Evolutionary conservation across 2,888 invertebrate genomes (phyloP).

Genomic region (Thymelicus sylvestris): DNA sequence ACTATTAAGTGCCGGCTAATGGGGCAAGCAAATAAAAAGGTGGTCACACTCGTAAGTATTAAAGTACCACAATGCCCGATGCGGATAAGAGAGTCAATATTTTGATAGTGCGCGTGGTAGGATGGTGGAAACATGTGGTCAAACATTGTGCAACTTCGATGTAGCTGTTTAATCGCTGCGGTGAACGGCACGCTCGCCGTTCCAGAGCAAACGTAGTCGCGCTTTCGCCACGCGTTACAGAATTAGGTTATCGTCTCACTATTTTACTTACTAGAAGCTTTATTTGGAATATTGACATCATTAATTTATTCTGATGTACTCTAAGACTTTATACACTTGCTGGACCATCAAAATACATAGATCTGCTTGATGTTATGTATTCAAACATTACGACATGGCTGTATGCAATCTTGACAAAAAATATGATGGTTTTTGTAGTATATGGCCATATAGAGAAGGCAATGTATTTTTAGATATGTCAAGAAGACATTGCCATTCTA

Average conservation of each 20-base stretch:
- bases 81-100: slow-evolving; percentile 82
- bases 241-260: slow-evolving; percentile 3
- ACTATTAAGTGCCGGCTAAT: slow-evolving; percentile 74
- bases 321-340: no score
- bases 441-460: no score
- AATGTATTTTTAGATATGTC: no score
- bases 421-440: no score
- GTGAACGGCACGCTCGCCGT: slow-evolving; percentile 57
- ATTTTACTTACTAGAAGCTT: neutral
- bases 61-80: slow-evolving; percentile 71
- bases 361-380: no score
- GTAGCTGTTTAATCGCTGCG: slow-evolving; percentile 66
- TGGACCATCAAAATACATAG: no score
- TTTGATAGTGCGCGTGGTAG: slow-evolving; percentile 78
- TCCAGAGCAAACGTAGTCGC: slow-evolving; percentile 64
- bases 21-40: slow-evolving; percentile 73
- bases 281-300: no score
- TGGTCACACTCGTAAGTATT: slow-evolving; percentile 70
- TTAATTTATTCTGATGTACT: no score
- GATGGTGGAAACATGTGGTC: slow-evolving; percentile 77
- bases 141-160: slow-evolving; percentile 78
- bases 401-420: no score
- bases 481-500: no score
- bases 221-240: slow-evolving; percentile 57
- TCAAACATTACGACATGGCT: no score